These are phyloP conservation scores for Ranitomeya variabilis DNA, from an alignment of 2,113 vertebrate species.

Conservation along the genomic window DNA sequence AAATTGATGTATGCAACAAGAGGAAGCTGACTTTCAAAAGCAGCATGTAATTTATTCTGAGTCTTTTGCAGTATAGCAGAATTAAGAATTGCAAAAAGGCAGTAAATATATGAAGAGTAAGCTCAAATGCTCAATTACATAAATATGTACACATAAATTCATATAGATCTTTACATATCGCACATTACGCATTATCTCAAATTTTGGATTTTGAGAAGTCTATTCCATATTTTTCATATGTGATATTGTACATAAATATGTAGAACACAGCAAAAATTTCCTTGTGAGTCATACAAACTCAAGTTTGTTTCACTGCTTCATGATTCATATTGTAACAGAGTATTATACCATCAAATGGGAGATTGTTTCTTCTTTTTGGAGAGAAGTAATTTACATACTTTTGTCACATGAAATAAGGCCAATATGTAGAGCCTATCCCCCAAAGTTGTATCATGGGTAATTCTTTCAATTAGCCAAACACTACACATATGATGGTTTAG, in stretches of 20 bases:
- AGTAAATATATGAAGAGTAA: not conserved
- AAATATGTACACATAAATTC: not conserved
- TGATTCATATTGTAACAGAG: no score
- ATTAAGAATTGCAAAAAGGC: not conserved
- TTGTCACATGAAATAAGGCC: no score
- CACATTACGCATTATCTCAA: not conserved
- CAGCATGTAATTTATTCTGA: not conserved
- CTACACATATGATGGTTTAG: no score
- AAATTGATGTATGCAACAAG: conserved; percentile 8
- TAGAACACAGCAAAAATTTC: no score
- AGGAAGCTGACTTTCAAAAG: not conserved
- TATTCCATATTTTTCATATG: not conserved
- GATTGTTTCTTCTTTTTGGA: no score
- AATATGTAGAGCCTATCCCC: no score
- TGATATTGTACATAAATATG: not conserved
- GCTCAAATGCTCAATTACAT: not conserved
- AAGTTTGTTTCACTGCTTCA: no score
- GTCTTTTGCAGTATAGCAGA: not conserved
- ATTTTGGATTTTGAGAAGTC: not conserved
- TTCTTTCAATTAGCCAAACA: no score
- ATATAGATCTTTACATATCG: not conserved
- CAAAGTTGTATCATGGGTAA: no score
- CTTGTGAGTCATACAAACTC: no score
- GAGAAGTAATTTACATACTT: no score
- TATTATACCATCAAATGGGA: no score